Percentiles rank a stretch among this genome's conserved stretches.
Evolutionary conservation across 1,140 invertebrate genomes (phyloP).

Genomic region (Euschistus heros): DNA sequence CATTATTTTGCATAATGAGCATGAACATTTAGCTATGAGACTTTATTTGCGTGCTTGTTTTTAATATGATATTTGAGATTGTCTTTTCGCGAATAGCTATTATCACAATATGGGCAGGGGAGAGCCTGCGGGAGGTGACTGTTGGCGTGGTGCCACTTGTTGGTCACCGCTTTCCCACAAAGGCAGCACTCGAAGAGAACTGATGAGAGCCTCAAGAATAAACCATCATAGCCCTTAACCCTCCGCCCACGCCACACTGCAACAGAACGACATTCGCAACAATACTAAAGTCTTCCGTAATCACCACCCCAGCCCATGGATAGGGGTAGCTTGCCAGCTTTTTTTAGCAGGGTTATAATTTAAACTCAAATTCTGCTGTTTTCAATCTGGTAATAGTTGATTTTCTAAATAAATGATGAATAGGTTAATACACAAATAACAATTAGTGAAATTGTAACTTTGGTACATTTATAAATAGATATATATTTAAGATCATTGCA

Average conservation of each 20-base stretch:
- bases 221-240: constrained; percentile 20
- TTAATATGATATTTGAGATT: constrained; percentile 34
- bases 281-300: not conserved
- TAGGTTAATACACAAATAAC: not conserved
- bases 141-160: constrained; percentile 76
- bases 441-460: not conserved
- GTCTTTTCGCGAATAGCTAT: constrained; percentile 74
- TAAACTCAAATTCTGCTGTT: not conserved
- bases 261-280: constrained; percentile 8
- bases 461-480: not conserved
- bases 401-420: not conserved
- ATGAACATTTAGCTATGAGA: not conserved
- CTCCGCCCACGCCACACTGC: constrained; percentile 8
- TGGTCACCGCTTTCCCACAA: constrained; percentile 74
- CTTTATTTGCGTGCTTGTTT: constrained; percentile 23
- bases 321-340: not conserved
- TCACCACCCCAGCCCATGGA: not conserved
- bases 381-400: not conserved
- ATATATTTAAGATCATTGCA: not conserved
- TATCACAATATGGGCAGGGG: constrained; percentile 67
- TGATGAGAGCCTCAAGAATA: constrained; percentile 26
- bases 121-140: constrained; percentile 64
- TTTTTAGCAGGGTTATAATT: not conserved
- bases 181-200: constrained; percentile 45
- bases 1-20: not conserved